Base-by-base conservation (phyloP, 2,888 invertebrate genomes). In the Heliothis peltigera region DNA sequence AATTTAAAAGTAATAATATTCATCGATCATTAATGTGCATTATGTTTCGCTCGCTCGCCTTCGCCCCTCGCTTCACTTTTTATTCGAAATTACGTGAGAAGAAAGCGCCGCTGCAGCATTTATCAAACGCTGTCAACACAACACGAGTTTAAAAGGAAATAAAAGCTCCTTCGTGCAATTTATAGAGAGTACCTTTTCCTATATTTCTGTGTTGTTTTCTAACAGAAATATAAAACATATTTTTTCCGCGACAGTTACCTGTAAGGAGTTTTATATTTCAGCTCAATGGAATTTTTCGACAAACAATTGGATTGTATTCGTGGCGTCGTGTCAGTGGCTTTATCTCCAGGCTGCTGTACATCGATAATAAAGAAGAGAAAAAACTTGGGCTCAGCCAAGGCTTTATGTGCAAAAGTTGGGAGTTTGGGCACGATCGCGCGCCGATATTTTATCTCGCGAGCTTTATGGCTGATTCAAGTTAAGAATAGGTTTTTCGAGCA, bases 361-460 rank as follows among this genome's bases (percentile, higher is more conserved):
- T 81, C 79, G 70, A 83, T 81, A 81, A 62, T 76, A 76, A 73
- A 79, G 65, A 64, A 62, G 64, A 70, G 77, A 80, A 70, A 64
- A 64, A 80, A 71, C 79, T 82, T 86, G 78, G 77, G 82, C 81
- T 77, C 75, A 68, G 70, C 64, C 77, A 64, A 77, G 73, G 74
- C 75, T 81, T 67, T 75, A 73, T 70, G 75, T 82, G 75, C 71
- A 75, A 77, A 85, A 84, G 70, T 82, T 79, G 75, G 73, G 75
- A 76, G 75, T 73, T 68, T 58, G 28, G 47, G 75, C 72, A 53
- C 66, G 66, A 75, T 67, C 64, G 53, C 49, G 63, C 67, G 76
- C 73, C 77, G 79, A 84, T 83, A 75, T 75, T 77, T 79, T 68
- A 77, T 82, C 79, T 77, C 65, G 60, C 56, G 60, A 64, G 70